Percentiles rank a stretch among this genome's conserved stretches.
Evolutionary conservation across 2,888 invertebrate species (phyloP).

Genomic region (Quadriops clusia): DNA sequence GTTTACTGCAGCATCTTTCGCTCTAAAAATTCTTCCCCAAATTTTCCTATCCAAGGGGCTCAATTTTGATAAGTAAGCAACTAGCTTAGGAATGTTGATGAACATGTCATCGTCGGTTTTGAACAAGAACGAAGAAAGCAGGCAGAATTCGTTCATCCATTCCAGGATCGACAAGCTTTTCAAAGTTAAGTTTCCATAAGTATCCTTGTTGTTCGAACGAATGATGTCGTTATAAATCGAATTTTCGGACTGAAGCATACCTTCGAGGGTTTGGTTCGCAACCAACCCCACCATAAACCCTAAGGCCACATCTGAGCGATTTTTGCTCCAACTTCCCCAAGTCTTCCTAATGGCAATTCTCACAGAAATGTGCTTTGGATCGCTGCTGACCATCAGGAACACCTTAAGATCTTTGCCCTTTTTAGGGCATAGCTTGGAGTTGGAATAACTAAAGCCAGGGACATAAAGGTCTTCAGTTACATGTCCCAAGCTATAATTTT

Average conservation of each 20-base stretch:
- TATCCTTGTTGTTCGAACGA: neutral
- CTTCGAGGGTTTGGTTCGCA: neutral
- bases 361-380: neutral
- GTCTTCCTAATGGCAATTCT: neutral
- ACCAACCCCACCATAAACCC: constrained; percentile 1
- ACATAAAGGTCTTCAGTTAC: no score
- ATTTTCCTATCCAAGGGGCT: neutral
- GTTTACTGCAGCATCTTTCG: no score
- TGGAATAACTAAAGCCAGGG: no score
- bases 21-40: no score
- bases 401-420: no score
- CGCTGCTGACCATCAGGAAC: no score
- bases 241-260: neutral
- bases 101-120: constrained; percentile 4
- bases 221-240: neutral
- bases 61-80: neutral
- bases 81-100: constrained; percentile 1
- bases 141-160: neutral
- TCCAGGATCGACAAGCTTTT: constrained; percentile 1
- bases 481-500: no score
- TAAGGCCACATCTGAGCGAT: neutral
- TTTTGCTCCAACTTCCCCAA: neutral
- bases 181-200: constrained; percentile 2
- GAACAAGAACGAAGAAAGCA: neutral
- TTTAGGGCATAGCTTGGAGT: no score